Evolutionary conservation across 2,113 vertebrate genomes (phyloP).

Genomic region (Chlorodrepanis virens): DNA sequence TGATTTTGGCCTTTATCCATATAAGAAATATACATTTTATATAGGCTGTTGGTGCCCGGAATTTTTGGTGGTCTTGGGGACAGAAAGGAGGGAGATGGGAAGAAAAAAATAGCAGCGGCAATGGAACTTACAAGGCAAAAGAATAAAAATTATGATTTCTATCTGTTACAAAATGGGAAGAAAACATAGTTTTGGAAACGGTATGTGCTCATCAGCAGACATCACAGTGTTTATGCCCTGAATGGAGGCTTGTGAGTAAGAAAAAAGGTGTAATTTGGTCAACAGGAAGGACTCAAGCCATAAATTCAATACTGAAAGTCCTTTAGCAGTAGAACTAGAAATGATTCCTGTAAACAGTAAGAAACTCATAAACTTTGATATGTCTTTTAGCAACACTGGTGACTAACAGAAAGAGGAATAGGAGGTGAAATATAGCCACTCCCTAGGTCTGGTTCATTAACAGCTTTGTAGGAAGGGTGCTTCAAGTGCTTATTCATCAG

Average conservation of each 20-base stretch:
- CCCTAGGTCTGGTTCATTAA: background rate
- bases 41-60: background rate
- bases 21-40: background rate
- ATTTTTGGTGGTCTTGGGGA: background rate
- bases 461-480: background rate
- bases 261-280: background rate
- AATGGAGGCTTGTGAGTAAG: background rate
- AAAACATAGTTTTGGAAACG: background rate
- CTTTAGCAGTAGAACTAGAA: background rate
- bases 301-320: background rate
- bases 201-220: background rate
- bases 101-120: background rate
- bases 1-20: background rate
- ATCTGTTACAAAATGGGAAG: background rate
- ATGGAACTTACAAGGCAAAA: background rate
- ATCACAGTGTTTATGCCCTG: background rate
- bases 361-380: background rate
- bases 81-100: background rate
- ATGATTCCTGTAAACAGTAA: background rate
- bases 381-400: accelerated
- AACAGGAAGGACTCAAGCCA: background rate
- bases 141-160: background rate
- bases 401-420: background rate
- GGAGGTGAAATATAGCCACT: background rate
- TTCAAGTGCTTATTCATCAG: background rate